These are phyloP conservation scores for Alectura lathami DNA, from an alignment of 2,113 vertebrate genomes.

Conservation along the genomic window DNA sequence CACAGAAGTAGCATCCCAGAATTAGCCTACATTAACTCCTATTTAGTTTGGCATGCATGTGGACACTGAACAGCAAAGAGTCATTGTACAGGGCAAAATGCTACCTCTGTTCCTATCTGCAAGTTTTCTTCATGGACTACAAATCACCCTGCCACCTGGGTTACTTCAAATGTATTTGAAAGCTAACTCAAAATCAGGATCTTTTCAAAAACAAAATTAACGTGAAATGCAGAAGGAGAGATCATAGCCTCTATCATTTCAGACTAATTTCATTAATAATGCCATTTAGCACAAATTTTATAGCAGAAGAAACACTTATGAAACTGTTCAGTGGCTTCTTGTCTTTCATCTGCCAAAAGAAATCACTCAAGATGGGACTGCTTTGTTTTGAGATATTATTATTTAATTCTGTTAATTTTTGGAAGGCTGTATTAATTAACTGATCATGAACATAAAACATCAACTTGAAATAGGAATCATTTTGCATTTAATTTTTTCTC, in stretches of 20 bases:
- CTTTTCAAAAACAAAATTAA: not conserved
- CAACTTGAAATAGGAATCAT: not conserved
- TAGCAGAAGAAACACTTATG: not conserved
- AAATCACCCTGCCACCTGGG: not conserved
- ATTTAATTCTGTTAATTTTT: not conserved
- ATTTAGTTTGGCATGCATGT: not conserved
- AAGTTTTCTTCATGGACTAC: not conserved
- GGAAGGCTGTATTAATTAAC: not conserved
- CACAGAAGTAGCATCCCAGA: not conserved
- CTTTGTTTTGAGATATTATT: not conserved
- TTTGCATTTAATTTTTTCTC: not conserved
- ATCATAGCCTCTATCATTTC: not conserved
- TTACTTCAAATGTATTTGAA: not conserved
- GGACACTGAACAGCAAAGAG: not conserved
- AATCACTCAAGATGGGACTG: not conserved
- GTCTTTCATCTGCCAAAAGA: not conserved
- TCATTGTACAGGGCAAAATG: not conserved
- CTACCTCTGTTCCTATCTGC: not conserved
- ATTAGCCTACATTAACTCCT: rapidly evolving
- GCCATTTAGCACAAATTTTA: not conserved
- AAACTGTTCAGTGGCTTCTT: not conserved
- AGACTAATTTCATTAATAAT: not conserved
- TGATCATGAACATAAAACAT: not conserved
- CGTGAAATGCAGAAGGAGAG: not conserved
- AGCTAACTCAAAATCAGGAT: not conserved